These are phyloP conservation scores for Holacanthus passer DNA, from an alignment of 2,113 vertebrate species.

Conservation along the genomic window DNA sequence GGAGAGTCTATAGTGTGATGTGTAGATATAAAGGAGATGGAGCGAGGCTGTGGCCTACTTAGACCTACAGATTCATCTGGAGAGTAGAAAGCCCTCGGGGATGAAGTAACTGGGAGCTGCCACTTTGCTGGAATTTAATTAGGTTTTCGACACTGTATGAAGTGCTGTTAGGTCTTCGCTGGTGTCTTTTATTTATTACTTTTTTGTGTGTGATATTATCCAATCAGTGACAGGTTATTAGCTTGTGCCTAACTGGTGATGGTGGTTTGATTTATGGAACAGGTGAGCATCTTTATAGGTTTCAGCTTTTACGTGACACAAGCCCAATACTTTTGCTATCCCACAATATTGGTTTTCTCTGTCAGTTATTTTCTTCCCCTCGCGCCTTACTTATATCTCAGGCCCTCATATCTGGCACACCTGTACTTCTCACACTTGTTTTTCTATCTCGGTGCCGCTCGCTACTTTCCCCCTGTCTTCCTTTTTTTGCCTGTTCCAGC, in stretches of 20 bases:
- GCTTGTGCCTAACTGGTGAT: neutral
- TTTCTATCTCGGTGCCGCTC: neutral
- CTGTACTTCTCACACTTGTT: neutral
- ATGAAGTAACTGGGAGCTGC: conserved; percentile 37
- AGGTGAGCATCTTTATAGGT: neutral
- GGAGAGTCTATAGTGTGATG: neutral
- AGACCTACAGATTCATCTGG: conserved; percentile 65
- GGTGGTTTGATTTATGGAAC: neutral
- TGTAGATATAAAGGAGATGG: conserved; percentile 29
- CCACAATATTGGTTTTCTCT: neutral
- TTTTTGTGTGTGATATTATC: neutral
- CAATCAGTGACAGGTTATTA: neutral
- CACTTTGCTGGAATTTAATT: conserved; percentile 34
- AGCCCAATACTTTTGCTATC: neutral
- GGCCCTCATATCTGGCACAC: neutral
- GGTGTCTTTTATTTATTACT: neutral
- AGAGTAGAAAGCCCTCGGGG: conserved; percentile 50
- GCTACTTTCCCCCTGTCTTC: neutral
- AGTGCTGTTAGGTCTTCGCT: conserved; percentile 4
- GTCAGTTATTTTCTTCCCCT: neutral
- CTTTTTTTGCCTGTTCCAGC: neutral
- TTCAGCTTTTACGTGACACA: neutral
- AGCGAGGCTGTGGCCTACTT: conserved; percentile 68
- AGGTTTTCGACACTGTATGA: conserved; percentile 36
- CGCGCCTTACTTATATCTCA: neutral